Conservation (phyloP, 2,888 invertebrate genomes). For the Resseliella maxima region DNA sequence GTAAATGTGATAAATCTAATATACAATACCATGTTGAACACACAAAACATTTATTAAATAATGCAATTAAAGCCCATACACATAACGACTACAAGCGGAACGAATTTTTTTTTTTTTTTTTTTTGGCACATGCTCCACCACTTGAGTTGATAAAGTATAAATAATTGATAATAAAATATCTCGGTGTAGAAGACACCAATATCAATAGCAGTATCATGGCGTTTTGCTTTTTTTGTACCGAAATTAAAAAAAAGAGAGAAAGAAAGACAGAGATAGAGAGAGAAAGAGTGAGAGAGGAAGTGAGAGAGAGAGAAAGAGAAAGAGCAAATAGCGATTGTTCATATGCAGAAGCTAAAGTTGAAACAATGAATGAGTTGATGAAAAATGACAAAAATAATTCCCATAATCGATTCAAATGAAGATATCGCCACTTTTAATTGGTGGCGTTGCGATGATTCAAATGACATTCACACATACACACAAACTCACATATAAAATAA, state of each 20-base stretch:
- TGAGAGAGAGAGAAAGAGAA: neutral
- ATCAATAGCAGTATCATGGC: neutral
- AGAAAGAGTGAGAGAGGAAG: neutral
- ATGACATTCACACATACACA: neutral
- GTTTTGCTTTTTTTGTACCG: neutral
- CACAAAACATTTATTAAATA: neutral
- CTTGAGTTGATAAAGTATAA: neutral
- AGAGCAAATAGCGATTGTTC: neutral
- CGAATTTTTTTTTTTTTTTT: too few relatives aligned
- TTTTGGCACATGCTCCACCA: neutral
- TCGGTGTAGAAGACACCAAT: neutral
- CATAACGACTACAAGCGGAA: neutral
- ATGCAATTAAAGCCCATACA: neutral
- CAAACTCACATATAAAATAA: too few relatives aligned
- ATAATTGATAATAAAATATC: neutral
- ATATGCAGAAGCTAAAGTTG: neutral
- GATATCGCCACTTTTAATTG: slow-evolving; percentile 26
- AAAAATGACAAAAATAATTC: slow-evolving; percentile 1
- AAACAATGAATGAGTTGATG: neutral
- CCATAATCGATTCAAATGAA: slow-evolving; percentile 38
- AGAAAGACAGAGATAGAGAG: neutral
- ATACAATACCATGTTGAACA: neutral
- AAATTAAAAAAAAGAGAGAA: neutral
- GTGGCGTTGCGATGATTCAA: slow-evolving; percentile 1
- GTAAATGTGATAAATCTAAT: neutral